phyloP scores from a whole-genome alignment of 2,797 vertebrate genomes.

The Melanotaenia trifasciata region DNA sequence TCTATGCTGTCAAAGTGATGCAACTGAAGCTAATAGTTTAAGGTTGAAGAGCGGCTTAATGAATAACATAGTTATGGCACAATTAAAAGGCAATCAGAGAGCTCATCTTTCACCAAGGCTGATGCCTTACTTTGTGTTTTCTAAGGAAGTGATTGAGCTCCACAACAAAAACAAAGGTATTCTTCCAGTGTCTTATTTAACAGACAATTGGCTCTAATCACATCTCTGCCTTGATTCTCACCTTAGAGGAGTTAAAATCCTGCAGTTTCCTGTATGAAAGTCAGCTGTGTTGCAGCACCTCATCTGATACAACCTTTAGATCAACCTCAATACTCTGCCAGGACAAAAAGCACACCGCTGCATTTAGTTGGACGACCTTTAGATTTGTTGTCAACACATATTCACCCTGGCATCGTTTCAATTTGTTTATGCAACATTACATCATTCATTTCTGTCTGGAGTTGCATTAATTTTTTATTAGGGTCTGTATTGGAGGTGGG shows the following conservation, averaged over 20 bases:
- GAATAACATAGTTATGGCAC: neutral
- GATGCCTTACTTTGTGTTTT: neutral
- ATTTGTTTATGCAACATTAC: neutral
- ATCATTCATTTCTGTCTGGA: neutral
- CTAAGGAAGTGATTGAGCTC: neutral
- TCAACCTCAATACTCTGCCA: neutral
- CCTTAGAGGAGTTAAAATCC: neutral
- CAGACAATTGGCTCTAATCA: neutral
- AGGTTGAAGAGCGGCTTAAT: neutral
- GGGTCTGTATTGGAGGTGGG: neutral
- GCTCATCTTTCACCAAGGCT: neutral
- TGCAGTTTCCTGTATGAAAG: conserved; percentile 4
- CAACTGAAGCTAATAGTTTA: neutral
- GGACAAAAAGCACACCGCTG: neutral
- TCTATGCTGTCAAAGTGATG: neutral
- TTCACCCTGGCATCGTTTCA: neutral
- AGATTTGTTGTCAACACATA: neutral
- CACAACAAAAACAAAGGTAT: neutral
- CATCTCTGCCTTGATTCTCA: neutral
- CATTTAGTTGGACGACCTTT: neutral
- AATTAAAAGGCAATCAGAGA: neutral
- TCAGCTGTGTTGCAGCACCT: neutral
- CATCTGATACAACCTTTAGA: neutral
- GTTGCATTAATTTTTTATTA: neutral
- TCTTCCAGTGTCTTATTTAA: neutral